phyloP scores from a whole-genome alignment of 2,113 vertebrate species.

The Lamprologus lemairii region DNA sequence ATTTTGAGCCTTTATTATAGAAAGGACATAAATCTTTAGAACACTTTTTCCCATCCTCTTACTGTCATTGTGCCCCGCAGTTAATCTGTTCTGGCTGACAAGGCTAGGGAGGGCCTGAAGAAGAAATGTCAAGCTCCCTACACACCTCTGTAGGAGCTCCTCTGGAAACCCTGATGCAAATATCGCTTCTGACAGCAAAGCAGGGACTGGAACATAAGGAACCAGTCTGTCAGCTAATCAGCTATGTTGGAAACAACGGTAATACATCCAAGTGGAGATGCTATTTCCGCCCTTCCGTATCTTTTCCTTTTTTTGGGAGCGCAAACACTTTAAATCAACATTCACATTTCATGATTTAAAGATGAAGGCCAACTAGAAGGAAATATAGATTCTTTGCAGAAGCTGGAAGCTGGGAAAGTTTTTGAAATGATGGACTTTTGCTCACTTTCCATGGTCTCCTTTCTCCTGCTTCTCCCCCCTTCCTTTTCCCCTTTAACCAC shows the following conservation, averaged over 20 bases:
- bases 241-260: background rate
- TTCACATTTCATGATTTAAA: background rate
- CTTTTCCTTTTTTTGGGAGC: background rate
- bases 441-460: background rate
- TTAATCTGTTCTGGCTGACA: slow-evolving; percentile 54
- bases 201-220: slow-evolving; percentile 35
- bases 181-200: slow-evolving; percentile 49
- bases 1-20: slow-evolving; percentile 1
- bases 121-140: slow-evolving; percentile 61
- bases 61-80: background rate
- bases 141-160: slow-evolving; percentile 44
- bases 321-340: background rate
- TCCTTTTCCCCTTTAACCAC: background rate
- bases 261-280: background rate
- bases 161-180: slow-evolving; percentile 48
- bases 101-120: slow-evolving; percentile 30
- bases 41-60: background rate
- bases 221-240: background rate
- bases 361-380: background rate
- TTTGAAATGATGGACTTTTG: background rate
- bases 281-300: background rate
- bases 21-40: slow-evolving; percentile 12
- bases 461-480: background rate
- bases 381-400: background rate
- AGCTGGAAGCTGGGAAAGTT: background rate